Evolutionary conservation across 2,113 vertebrate species (phyloP), one percentile per base, ranked within the genome.

Genomic region (Larimichthys polyactis): DNA sequence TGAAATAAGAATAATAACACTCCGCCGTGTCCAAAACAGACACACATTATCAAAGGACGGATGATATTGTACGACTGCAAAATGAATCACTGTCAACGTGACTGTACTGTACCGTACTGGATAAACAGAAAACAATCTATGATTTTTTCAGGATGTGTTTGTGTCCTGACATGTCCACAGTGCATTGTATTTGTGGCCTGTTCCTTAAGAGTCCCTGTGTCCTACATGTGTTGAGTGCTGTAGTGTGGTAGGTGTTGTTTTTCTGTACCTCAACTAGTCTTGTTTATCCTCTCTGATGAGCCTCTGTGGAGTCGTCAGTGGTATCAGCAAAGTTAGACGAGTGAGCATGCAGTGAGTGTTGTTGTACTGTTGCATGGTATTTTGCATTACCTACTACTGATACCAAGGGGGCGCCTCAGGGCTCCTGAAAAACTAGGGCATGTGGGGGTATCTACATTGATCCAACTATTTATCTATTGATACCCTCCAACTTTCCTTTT

Each of bases 331-430:
- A 27, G 66, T 71, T 65, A 59, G 51, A 59, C 1, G 29, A 65
- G 14, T 52, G 24, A 36, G 19, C 48, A 54, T 64, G 72, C 49
- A 27, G 49, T 75, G 52, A 32, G 15, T 58, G 3, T 16, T 40
- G 17, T 8, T 36, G 19, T 20, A n/a, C 5, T 36, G 32, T 43
- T 48, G 7, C 9, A 52, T 44, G 48, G 12, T 43, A 14, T 55
- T 17, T 29, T 68, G 40, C 29, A 81, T 29, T 58, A 78, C 57
- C 63, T 43, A n/a, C 4, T 55, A 54, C 29, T 70, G 29, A 51
- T 36, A 74, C 64, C 27, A 32, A 49, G 74, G 40, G 52, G 71
- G 57, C 20, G 40, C 69, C 70, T 27, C 52, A 67, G 57, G 32
- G 48, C 29, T 76, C 46, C 43, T 36, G 55, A 22, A 58, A 46